These are phyloP conservation scores for Anarsia innoxiella DNA, from an alignment of 2,888 invertebrate species.

Conservation along the genomic window DNA sequence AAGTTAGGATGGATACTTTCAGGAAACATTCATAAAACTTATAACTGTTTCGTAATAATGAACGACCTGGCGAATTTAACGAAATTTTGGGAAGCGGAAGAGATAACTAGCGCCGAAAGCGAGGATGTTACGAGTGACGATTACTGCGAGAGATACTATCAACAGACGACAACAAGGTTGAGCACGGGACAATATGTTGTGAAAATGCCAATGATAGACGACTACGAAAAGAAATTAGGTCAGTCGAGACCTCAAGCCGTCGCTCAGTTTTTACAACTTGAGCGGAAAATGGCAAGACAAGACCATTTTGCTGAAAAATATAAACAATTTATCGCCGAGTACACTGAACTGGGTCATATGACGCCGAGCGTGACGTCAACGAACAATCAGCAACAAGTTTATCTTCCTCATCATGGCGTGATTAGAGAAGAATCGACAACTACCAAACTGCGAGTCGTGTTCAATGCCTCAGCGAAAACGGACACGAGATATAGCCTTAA, in stretches of 20 bases:
- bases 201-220: constrained; percentile 5
- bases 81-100: background rate
- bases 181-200: constrained; percentile 5
- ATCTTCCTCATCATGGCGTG: background rate
- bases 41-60: background rate
- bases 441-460: constrained; percentile 1
- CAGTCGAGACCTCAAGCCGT: constrained; percentile 9
- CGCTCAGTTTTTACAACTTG: constrained; percentile 6
- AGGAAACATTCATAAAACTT: background rate
- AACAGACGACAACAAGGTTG: constrained; percentile 1
- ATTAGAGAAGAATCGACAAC: background rate
- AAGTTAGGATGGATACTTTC: background rate
- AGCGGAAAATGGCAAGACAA: constrained; percentile 4
- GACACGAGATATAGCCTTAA: background rate
- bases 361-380: background rate
- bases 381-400: background rate
- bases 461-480: background rate
- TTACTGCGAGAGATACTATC: background rate
- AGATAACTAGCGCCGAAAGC: background rate
- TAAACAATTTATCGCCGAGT: constrained; percentile 8
- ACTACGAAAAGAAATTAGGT: constrained; percentile 2
- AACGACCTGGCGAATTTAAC: constrained; percentile 2
- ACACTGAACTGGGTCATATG: constrained; percentile 9
- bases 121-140: background rate
- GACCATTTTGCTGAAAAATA: background rate